Evolutionary conservation across 1,140 invertebrate species (phyloP).

Genomic region (Thaumetopoea pityocampa): DNA sequence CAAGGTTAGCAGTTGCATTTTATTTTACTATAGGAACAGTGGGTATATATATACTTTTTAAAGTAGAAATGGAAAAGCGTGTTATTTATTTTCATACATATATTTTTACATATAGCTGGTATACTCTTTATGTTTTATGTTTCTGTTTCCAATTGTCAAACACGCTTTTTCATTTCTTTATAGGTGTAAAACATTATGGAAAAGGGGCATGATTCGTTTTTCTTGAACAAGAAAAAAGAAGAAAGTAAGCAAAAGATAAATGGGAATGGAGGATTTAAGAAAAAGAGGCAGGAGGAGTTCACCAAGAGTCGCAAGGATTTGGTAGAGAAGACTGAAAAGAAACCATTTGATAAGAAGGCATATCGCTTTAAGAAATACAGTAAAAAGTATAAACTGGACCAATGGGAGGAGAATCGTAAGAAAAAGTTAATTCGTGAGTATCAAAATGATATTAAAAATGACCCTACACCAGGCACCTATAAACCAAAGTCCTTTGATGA

Average conservation of each 20-base stretch:
- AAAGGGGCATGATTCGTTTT: constrained; percentile 49
- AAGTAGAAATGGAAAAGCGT: constrained; percentile 56
- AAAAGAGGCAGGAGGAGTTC: constrained; percentile 36
- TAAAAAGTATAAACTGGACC: constrained; percentile 80
- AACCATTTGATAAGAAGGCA: constrained; percentile 80
- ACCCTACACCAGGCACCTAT: constrained; percentile 48
- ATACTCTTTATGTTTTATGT: constrained; percentile 15
- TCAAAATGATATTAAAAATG: constrained; percentile 77
- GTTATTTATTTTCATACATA: constrained; percentile 26
- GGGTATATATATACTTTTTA: constrained; percentile 8
- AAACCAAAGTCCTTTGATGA: constrained; percentile 59
- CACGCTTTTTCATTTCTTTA: constrained; percentile 70
- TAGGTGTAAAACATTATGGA: constrained; percentile 65
- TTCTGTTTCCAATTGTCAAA: constrained; percentile 41
- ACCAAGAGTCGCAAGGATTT: constrained; percentile 35
- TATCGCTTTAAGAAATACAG: constrained; percentile 81
- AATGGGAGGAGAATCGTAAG: constrained; percentile 80
- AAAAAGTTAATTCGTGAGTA: constrained; percentile 74
- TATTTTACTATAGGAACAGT: too few species aligned
- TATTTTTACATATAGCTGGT: too few species aligned
- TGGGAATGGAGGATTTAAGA: constrained; percentile 22
- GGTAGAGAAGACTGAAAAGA: constrained; percentile 42
- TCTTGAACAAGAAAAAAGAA: constrained; percentile 36
- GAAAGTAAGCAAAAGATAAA: constrained; percentile 20
- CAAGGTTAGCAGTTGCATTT: too few species aligned